A percentile compares a stretch with the other conserved stretches of the same genome.
phyloP scores from a whole-genome alignment of 2,888 invertebrate species.

The Hyles lineata region DNA sequence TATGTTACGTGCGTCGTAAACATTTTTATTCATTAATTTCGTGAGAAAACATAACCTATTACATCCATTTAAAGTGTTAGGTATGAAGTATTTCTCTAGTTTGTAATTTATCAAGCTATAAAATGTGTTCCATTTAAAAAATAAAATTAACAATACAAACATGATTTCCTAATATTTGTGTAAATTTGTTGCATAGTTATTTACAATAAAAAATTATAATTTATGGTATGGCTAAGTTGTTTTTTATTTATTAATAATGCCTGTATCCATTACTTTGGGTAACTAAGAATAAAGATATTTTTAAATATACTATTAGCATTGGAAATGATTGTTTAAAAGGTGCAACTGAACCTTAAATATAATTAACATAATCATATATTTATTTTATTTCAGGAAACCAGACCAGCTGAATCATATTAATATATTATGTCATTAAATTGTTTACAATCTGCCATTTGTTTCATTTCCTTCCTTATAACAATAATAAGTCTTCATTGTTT shows the following conservation, averaged over 20 bases:
- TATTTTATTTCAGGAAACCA: conserved; percentile 10
- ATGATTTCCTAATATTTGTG: background rate
- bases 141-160: background rate
- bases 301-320: background rate
- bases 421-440: conserved; percentile 29
- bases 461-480: conserved; percentile 54
- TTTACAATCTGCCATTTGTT: conserved; percentile 38
- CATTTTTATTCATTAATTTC: too few relatives aligned
- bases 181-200: conserved; percentile 9
- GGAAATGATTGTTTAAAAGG: background rate
- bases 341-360: too few relatives aligned
- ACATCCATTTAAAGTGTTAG: background rate
- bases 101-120: background rate
- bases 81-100: background rate
- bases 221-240: background rate
- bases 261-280: background rate
- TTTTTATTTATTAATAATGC: background rate
- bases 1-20: too few relatives aligned
- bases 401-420: background rate
- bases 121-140: background rate
- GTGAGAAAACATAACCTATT: background rate
- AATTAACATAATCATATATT: too few relatives aligned
- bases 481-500: conserved; percentile 36
- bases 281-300: background rate
- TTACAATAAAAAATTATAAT: background rate